Evolutionary conservation across 2,113 vertebrate genomes (phyloP).

Genomic region (Boulengeromyrus knoepffleri): DNA sequence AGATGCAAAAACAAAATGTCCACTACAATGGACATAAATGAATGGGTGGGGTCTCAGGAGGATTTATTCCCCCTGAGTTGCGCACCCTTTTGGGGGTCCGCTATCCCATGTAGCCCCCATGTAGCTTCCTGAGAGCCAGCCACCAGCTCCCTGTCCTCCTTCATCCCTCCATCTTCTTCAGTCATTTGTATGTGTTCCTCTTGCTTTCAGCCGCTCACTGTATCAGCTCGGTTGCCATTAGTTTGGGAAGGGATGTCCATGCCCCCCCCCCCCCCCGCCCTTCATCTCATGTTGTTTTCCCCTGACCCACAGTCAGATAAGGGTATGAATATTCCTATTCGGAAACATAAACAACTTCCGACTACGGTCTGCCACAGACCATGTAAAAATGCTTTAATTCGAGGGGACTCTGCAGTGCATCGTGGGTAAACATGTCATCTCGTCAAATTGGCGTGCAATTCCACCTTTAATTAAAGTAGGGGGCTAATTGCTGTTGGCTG

Average conservation of each 20-base stretch:
- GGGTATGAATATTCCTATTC: not conserved
- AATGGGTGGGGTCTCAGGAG: too few relatives aligned
- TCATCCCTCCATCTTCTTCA: not conserved
- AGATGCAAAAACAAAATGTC: too few relatives aligned
- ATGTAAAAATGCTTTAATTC: conserved; percentile 43
- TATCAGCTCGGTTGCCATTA: not conserved
- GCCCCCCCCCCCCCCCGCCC: not conserved
- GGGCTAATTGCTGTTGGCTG: conserved; percentile 73
- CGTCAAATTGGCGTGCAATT: conserved; percentile 41
- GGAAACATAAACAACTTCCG: not conserved
- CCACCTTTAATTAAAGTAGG: conserved; percentile 81
- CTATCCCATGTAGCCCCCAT: not conserved
- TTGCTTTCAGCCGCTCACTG: not conserved
- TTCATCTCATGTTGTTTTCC: not conserved
- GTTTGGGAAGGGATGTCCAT: not conserved
- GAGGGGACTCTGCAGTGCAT: conserved; percentile 68
- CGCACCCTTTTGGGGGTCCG: not conserved
- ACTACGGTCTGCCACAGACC: not conserved
- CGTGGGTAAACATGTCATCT: conserved; percentile 63
- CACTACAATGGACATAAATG: too few relatives aligned
- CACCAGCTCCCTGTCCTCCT: not conserved
- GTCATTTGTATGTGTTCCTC: not conserved
- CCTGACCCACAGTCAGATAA: not conserved
- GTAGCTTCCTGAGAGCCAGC: not conserved
- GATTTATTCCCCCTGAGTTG: not conserved